Evolutionary conservation across 2,888 invertebrate genomes (phyloP).

Genomic region (Nymphalis polychloros): DNA sequence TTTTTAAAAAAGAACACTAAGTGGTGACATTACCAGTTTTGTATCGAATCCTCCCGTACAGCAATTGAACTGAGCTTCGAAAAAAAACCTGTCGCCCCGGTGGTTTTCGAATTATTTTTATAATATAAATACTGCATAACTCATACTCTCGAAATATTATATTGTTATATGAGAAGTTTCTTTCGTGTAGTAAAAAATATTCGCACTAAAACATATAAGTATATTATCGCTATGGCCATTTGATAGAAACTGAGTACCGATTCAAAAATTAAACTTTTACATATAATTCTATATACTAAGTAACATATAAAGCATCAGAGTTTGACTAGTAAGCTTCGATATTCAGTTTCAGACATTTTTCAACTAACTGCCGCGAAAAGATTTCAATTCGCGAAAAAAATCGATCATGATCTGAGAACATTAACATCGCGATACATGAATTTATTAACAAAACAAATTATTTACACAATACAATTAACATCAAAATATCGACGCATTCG

Average conservation of each 20-base stretch:
- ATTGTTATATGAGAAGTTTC: background rate
- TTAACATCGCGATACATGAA: constrained; percentile 76
- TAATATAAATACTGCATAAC: background rate
- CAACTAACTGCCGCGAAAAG: constrained; percentile 33
- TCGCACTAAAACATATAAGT: background rate
- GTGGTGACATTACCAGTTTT: constrained; percentile 52
- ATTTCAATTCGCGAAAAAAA: constrained; percentile 42
- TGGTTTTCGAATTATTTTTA: background rate
- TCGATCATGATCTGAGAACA: constrained; percentile 65
- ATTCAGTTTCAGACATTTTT: constrained; percentile 33
- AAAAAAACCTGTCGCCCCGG: background rate
- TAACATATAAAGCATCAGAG: constrained; percentile 37
- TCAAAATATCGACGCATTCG: constrained; percentile 69
- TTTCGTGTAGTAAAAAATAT: background rate
- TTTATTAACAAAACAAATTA: constrained; percentile 75
- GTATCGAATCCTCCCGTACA: background rate
- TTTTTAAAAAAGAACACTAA: constrained; percentile 72
- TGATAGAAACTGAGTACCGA: constrained; percentile 20
- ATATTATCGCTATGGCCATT: background rate
- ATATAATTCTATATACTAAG: constrained; percentile 29
- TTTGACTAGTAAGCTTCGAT: constrained; percentile 36
- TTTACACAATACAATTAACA: constrained; percentile 59
- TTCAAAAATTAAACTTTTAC: constrained; percentile 23
- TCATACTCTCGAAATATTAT: background rate
- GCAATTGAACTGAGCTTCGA: background rate